Evolutionary conservation across 2,113 vertebrate genomes (phyloP).

Genomic region (Paratilapia polleni): DNA sequence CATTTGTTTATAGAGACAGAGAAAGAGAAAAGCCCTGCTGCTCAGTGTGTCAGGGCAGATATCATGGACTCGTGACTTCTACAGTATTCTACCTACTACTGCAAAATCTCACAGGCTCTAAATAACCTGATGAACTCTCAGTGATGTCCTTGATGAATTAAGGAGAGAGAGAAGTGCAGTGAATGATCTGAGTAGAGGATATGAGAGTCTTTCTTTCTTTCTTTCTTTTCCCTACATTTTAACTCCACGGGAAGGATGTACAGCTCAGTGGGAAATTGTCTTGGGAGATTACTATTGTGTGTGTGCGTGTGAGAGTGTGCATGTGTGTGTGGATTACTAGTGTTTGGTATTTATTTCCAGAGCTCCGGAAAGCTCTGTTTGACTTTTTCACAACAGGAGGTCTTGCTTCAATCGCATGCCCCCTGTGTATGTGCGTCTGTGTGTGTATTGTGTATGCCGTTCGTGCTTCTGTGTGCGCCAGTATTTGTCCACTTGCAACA

Average conservation of each 20-base stretch:
- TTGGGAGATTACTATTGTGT: constrained; percentile 23
- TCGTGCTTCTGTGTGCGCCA: not conserved
- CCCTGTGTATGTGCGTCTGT: not conserved
- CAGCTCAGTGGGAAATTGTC: constrained; percentile 42
- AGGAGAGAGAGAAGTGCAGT: not conserved
- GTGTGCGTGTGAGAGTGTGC: no score
- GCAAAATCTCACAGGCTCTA: no score
- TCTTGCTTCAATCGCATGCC: constrained; percentile 42
- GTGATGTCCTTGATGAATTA: not conserved
- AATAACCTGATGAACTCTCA: no score
- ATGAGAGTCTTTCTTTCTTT: not conserved
- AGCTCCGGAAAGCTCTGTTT: constrained; percentile 40
- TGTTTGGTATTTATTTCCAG: constrained; percentile 47
- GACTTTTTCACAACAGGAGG: constrained; percentile 49
- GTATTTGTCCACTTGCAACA: constrained; percentile 19
- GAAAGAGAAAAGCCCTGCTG: no score
- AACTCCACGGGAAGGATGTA: constrained; percentile 21
- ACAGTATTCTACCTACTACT: no score
- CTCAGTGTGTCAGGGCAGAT: no score
- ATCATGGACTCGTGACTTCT: no score
- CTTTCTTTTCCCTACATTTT: not conserved
- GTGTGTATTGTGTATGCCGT: not conserved
- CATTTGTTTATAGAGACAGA: no score
- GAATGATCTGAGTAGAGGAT: not conserved
- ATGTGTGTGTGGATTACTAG: constrained; percentile 20